phyloP scores from a whole-genome alignment of 2,797 vertebrate genomes.

The Melanotaenia boesemani region DNA sequence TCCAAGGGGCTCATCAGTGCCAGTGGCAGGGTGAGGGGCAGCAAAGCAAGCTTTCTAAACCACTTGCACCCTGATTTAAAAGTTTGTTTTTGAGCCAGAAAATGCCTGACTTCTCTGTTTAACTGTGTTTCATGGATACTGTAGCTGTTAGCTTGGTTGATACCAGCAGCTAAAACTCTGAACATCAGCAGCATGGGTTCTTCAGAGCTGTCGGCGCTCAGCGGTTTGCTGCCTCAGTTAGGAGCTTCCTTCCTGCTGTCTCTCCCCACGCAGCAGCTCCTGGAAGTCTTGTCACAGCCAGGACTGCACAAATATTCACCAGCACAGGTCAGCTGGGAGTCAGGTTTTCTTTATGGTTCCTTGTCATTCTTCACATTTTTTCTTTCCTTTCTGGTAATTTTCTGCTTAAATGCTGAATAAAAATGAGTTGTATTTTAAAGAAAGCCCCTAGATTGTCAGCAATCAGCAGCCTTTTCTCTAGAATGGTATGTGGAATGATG shows the following conservation, averaged over 20 bases:
- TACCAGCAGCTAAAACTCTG: conserved; percentile 77
- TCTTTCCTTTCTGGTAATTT: not conserved
- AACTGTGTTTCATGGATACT: conserved; percentile 24
- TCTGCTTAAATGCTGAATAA: not conserved
- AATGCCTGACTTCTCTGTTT: conserved; percentile 25
- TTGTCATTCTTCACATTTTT: not conserved
- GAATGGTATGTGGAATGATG: not conserved
- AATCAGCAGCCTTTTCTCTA: conserved; percentile 6
- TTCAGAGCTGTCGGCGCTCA: conserved; percentile 78
- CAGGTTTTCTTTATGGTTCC: conserved; percentile 3
- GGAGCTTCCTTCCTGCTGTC: conserved; percentile 85
- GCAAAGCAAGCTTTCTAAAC: not conserved
- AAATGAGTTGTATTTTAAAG: not conserved
- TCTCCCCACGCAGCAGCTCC: conserved; percentile 81
- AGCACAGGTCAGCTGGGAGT: conserved; percentile 83
- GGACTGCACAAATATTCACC: conserved; percentile 79
- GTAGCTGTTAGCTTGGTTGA: conserved; percentile 88
- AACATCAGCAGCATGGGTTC: conserved; percentile 80
- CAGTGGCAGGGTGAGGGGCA: conserved; percentile 82
- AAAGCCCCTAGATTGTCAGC: conserved; percentile 2
- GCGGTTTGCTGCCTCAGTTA: conserved; percentile 85
- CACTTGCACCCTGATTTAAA: not conserved
- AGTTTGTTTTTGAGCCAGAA: not conserved
- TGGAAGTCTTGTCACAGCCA: conserved; percentile 83
- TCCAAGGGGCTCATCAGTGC: conserved; percentile 85